These are phyloP conservation scores for Alloscopus bannaensis DNA, from an alignment of 2,888 invertebrate genomes.

Conservation along the genomic window DNA sequence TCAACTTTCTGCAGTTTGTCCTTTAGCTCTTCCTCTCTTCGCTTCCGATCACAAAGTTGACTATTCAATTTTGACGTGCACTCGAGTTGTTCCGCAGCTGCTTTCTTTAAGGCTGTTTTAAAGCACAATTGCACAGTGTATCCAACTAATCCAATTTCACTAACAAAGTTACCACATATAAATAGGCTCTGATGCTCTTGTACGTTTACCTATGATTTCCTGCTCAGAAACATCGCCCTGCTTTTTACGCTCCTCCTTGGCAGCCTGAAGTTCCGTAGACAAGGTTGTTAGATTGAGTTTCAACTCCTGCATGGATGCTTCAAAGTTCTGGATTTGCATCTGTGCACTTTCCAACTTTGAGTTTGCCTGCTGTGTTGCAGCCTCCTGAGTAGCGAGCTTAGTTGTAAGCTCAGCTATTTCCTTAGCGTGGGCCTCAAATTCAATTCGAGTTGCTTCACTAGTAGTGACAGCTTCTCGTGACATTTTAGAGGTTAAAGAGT, in stretches of 20 bases:
- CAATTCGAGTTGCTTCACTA: conserved; percentile 6
- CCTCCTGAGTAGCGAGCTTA: conserved; percentile 47
- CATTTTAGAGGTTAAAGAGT: conserved; percentile 34
- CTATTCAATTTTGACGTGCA: conserved; percentile 74
- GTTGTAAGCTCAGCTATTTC: conserved; percentile 63
- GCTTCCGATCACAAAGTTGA: conserved; percentile 73
- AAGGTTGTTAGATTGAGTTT: conserved; percentile 43
- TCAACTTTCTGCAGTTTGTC: conserved; percentile 76
- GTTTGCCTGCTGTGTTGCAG: conserved; percentile 51
- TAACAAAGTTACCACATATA: too few species aligned
- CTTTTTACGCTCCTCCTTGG: conserved; percentile 20
- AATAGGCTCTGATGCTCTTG: background rate
- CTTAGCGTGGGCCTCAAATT: conserved; percentile 55
- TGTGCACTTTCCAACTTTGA: conserved; percentile 52
- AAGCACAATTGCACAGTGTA: too few species aligned
- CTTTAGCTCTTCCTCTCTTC: conserved; percentile 76
- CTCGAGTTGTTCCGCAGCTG: conserved; percentile 21
- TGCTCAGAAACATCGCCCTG: conserved; percentile 1
- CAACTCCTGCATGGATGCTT: conserved; percentile 53
- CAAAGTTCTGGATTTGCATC: conserved; percentile 6
- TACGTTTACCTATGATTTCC: conserved; percentile 36
- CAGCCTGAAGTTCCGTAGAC: background rate
- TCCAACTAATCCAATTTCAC: too few species aligned
- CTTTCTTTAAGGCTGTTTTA: conserved; percentile 41
- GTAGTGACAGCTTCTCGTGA: conserved; percentile 35